Evolutionary conservation across 2,888 invertebrate genomes (phyloP).

Genomic region (Omphaloscelis lunosa): DNA sequence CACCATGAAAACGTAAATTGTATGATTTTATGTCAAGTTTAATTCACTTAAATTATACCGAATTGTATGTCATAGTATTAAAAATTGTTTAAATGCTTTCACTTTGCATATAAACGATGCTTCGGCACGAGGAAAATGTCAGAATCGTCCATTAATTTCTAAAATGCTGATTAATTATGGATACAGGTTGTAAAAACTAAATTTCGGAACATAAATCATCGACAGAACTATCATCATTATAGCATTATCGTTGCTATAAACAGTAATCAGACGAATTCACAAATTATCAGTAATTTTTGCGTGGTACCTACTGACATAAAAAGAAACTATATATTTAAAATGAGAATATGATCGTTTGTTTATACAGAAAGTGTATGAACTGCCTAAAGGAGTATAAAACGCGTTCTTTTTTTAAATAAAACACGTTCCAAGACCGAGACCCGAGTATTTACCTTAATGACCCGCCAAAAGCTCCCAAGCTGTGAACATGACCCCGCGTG

Average conservation of each 20-base stretch:
- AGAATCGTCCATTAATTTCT: constrained; percentile 41
- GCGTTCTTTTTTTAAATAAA: constrained; percentile 40
- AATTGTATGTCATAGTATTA: constrained; percentile 27
- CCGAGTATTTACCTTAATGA: constrained; percentile 55
- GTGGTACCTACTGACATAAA: not conserved
- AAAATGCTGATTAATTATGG: constrained; percentile 48
- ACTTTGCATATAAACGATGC: constrained; percentile 41
- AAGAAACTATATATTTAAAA: constrained; percentile 3
- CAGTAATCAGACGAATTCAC: constrained; percentile 23
- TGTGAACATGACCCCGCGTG: constrained; percentile 62
- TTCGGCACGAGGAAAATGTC: constrained; percentile 19
- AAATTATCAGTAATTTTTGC: constrained; percentile 13
- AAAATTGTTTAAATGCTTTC: constrained; percentile 52
- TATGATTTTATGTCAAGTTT: constrained; percentile 25
- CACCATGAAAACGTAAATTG: constrained; percentile 11
- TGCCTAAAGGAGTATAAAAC: not conserved
- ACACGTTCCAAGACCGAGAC: constrained; percentile 30
- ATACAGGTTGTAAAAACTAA: constrained; percentile 47
- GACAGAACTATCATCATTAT: constrained; percentile 41
- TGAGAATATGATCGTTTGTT: not conserved
- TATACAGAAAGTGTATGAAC: constrained; percentile 14
- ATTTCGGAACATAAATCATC: constrained; percentile 51
- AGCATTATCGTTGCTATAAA: constrained; percentile 26
- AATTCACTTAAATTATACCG: constrained; percentile 26
- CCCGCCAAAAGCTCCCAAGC: constrained; percentile 53